Conservation (phyloP, 2,888 invertebrate genomes). For the Lasioglossum zephyrum region DNA sequence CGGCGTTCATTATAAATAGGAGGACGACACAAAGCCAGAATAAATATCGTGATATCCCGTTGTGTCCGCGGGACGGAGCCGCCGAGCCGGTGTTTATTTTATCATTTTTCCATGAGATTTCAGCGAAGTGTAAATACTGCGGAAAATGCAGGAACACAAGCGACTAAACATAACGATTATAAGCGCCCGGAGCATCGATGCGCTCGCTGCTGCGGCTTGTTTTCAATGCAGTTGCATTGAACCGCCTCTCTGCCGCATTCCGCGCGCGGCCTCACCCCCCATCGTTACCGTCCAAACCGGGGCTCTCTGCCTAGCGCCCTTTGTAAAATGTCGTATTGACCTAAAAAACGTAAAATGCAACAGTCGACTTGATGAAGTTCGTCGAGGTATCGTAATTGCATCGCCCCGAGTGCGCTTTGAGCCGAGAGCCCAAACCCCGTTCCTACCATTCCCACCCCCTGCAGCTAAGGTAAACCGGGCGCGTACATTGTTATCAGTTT, state of each 20-base stretch:
- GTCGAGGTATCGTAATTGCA: slow-evolving; percentile 64
- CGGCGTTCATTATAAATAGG: slow-evolving; percentile 73
- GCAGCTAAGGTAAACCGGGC: background rate
- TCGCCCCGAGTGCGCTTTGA: slow-evolving; percentile 63
- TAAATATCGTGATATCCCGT: slow-evolving; percentile 72
- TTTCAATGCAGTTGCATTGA: slow-evolving; percentile 73
- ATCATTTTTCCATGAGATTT: slow-evolving; percentile 75
- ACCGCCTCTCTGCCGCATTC: slow-evolving; percentile 62
- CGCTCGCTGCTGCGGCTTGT: slow-evolving; percentile 62
- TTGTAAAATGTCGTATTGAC: slow-evolving; percentile 71
- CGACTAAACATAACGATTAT: slow-evolving; percentile 76
- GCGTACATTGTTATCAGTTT: slow-evolving; percentile 46
- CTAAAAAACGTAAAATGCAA: slow-evolving; percentile 69
- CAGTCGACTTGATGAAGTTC: slow-evolving; percentile 66
- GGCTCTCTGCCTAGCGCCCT: slow-evolving; percentile 54
- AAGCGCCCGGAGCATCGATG: slow-evolving; percentile 69
- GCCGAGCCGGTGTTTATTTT: slow-evolving; percentile 68
- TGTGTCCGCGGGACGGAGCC: slow-evolving; percentile 60
- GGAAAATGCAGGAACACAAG: slow-evolving; percentile 74
- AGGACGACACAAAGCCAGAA: slow-evolving; percentile 71
- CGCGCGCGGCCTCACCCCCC: slow-evolving; percentile 60
- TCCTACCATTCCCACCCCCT: background rate
- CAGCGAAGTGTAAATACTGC: slow-evolving; percentile 72
- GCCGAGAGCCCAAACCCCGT: background rate
- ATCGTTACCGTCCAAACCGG: slow-evolving; percentile 64